Evolutionary conservation across 1,140 invertebrate genomes (phyloP).

Genomic region (Drosophila neocordata): DNA sequence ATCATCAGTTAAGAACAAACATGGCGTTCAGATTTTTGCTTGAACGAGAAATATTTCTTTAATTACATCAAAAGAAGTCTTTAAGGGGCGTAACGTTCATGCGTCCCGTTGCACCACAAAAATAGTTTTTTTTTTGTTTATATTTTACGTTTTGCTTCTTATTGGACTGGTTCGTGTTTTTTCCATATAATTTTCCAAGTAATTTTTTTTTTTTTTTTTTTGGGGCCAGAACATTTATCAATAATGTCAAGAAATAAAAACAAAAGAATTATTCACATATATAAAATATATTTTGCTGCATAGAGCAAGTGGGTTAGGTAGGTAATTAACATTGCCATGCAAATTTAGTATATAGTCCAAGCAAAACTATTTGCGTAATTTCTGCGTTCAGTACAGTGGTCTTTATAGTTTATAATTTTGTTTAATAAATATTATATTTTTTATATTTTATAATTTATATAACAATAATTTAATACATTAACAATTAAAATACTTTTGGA

Average conservation of each 20-base stretch:
- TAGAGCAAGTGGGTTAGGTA: slow-evolving; percentile 4
- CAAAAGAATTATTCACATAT: slow-evolving; percentile 31
- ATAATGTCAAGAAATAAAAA: slow-evolving; percentile 67
- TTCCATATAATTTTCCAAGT: slow-evolving; percentile 63
- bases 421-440: neutral
- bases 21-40: slow-evolving; percentile 55
- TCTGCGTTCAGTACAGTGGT: slow-evolving; percentile 11
- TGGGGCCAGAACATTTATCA: slow-evolving; percentile 65
- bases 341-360: slow-evolving; percentile 17
- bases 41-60: slow-evolving; percentile 66
- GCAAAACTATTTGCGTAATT: slow-evolving; percentile 25
- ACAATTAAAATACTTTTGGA: too few species aligned
- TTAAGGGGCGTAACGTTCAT: slow-evolving; percentile 21
- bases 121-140: neutral
- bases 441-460: neutral
- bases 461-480: too few species aligned
- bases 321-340: slow-evolving; percentile 47
- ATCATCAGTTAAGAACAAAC: slow-evolving; percentile 73
- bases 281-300: slow-evolving; percentile 53
- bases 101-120: slow-evolving; percentile 35
- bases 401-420: neutral
- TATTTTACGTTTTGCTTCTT: slow-evolving; percentile 14
- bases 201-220: slow-evolving; percentile 34
- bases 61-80: slow-evolving; percentile 45
- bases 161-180: slow-evolving; percentile 56